Evolutionary conservation across 2,113 vertebrate species (phyloP).

Genomic region (Bungarus multicinctus): DNA sequence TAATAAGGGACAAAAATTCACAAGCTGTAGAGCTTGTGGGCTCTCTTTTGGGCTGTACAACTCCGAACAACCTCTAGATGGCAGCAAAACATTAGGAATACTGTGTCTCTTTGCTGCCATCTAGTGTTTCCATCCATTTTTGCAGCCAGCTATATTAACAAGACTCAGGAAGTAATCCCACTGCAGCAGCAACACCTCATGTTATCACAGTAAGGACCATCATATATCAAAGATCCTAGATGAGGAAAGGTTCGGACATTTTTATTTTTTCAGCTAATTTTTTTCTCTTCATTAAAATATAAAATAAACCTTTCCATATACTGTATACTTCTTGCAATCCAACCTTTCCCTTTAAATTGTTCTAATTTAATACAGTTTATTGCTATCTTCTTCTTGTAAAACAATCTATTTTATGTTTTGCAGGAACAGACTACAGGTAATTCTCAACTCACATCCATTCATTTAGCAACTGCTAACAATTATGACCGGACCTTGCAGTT

Average conservation of each 20-base stretch:
- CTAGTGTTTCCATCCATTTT: background rate
- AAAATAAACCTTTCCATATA: background rate
- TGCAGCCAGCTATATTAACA: background rate
- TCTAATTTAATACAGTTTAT: background rate
- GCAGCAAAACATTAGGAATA: background rate
- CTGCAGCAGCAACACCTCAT: background rate
- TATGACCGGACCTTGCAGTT: background rate
- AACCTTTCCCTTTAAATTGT: background rate
- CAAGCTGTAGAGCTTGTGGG: background rate
- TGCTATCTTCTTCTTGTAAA: no score
- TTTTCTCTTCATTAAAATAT: background rate
- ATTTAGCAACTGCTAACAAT: background rate
- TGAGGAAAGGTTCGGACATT: background rate
- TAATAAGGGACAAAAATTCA: background rate
- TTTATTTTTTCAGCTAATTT: background rate
- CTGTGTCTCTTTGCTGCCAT: background rate
- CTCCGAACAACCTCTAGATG: background rate
- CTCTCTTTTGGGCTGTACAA: background rate
- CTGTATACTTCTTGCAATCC: background rate
- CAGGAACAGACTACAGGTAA: background rate
- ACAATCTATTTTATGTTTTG: background rate
- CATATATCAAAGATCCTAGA: background rate
- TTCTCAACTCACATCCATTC: background rate
- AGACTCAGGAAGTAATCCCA: background rate
- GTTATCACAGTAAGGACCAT: background rate